These are phyloP conservation scores for Caenorhabditis elegans DNA, from an alignment of 1,140 invertebrate genomes.

Conservation along the genomic window DNA sequence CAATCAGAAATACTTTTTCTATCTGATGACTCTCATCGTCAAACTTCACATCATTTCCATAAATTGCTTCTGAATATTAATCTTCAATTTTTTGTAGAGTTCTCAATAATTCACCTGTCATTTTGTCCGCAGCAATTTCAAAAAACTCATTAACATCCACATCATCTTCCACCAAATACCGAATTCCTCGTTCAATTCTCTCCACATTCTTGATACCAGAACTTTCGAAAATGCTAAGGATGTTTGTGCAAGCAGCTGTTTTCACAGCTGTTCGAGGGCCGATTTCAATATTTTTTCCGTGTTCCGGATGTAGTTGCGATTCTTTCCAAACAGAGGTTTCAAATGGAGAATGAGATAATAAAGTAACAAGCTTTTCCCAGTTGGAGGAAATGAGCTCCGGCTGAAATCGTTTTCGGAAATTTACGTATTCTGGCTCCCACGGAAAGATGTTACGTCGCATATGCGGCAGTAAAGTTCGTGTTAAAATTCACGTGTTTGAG, in stretches of 20 bases:
- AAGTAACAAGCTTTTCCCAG: not conserved
- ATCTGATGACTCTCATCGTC: not conserved
- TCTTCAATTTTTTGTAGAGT: not conserved
- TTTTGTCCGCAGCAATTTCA: slow-evolving; percentile 56
- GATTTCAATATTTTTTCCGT: slow-evolving; percentile 24
- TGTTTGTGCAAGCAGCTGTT: slow-evolving; percentile 62
- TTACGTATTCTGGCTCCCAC: no score
- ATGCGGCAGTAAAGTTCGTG: no score
- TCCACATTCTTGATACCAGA: slow-evolving; percentile 51
- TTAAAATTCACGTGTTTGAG: no score
- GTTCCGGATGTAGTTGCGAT: not conserved
- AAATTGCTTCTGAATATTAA: slow-evolving; percentile 42
- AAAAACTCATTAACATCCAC: slow-evolving; percentile 38
- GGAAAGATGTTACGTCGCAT: no score
- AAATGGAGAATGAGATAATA: not conserved
- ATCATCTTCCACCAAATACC: slow-evolving; percentile 49
- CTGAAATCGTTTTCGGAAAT: no score
- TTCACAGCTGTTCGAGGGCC: slow-evolving; percentile 54
- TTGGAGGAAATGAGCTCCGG: not conserved
- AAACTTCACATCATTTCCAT: not conserved
- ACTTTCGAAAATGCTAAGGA: slow-evolving; percentile 54
- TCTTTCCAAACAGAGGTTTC: not conserved
- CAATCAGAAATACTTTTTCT: slow-evolving; percentile 40
- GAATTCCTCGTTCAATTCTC: slow-evolving; percentile 53
- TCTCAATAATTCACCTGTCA: slow-evolving; percentile 49